Evolutionary conservation across 2,113 vertebrate genomes (phyloP).

Genomic region (Saguinus midas): DNA sequence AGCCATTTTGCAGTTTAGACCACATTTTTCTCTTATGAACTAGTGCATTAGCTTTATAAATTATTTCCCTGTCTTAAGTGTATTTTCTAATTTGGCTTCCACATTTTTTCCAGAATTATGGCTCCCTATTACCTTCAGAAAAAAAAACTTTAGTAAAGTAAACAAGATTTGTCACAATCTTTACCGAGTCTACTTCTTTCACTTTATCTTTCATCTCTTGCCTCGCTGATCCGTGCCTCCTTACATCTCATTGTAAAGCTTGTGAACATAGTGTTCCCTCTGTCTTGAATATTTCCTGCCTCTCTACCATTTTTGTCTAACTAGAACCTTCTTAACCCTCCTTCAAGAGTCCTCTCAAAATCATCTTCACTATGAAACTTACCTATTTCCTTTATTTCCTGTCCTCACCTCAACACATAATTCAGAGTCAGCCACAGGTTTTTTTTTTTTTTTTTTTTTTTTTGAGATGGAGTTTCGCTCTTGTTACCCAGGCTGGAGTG

Average conservation of each 20-base stretch:
- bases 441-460: too few relatives aligned
- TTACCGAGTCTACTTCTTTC: not conserved
- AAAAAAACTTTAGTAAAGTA: not conserved
- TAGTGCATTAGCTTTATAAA: not conserved
- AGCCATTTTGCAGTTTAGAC: not conserved
- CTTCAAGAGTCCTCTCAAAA: not conserved
- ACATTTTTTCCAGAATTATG: not conserved
- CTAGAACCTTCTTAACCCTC: not conserved
- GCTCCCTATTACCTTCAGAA: not conserved
- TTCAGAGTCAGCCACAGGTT: not conserved
- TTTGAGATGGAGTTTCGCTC: too few relatives aligned
- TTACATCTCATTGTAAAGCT: not conserved
- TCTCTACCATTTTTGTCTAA: not conserved
- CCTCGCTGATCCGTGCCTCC: not conserved
- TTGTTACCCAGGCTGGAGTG: too few relatives aligned
- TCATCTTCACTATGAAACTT: not conserved
- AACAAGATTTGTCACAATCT: not conserved
- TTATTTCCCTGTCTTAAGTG: not conserved
- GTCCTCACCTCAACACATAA: not conserved
- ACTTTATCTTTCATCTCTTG: not conserved
- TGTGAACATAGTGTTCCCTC: not conserved
- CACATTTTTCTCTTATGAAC: not conserved
- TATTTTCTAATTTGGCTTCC: not conserved
- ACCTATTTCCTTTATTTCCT: not conserved
- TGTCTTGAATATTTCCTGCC: not conserved